Conservation (phyloP, 2,113 vertebrate genomes). For the Protomyctophum bolini region DNA sequence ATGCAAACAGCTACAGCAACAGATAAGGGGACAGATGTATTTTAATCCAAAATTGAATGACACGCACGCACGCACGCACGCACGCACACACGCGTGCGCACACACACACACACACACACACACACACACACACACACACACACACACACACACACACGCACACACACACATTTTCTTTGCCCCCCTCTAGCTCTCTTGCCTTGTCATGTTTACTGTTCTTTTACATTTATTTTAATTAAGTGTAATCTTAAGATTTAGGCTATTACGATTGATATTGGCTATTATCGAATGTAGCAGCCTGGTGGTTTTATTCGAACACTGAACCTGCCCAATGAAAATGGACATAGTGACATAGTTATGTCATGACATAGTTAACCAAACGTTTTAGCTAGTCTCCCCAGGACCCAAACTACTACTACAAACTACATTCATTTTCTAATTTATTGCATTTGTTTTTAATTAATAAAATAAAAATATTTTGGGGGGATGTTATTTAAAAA, state of each 20-base stretch:
- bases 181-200: not conserved
- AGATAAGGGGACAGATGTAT: slow-evolving; percentile 33
- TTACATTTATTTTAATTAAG: not conserved
- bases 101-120: too few relatives aligned
- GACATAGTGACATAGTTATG: too few relatives aligned
- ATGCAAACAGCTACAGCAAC: slow-evolving; percentile 57
- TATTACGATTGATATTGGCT: not conserved
- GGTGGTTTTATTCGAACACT: not conserved
- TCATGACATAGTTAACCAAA: too few relatives aligned
- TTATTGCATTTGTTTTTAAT: too few relatives aligned
- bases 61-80: not conserved
- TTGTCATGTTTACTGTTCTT: not conserved
- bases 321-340: not conserved
- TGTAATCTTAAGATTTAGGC: not conserved
- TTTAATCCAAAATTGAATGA: slow-evolving; percentile 58
- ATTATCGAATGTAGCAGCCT: not conserved
- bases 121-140: not conserved
- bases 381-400: too few relatives aligned
- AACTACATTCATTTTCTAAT: too few relatives aligned
- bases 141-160: not conserved
- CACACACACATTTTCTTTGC: not conserved
- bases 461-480: too few relatives aligned
- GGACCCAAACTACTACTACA: too few relatives aligned
- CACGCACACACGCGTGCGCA: not conserved
- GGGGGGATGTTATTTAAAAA: too few relatives aligned